These are phyloP conservation scores for Sycophaga agraensis DNA, from an alignment of 1,140 invertebrate genomes.

Conservation along the genomic window DNA sequence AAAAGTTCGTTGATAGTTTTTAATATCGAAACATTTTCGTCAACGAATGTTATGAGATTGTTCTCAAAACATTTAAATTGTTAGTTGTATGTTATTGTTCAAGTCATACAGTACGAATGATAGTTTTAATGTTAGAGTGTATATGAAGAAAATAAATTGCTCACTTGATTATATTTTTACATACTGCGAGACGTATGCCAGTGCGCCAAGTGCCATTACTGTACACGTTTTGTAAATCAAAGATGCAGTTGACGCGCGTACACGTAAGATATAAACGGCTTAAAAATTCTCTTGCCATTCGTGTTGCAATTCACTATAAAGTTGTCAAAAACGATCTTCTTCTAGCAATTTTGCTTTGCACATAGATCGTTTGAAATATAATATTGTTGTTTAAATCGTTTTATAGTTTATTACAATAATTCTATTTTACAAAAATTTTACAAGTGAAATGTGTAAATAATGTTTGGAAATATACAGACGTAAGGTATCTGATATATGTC, in stretches of 20 bases:
- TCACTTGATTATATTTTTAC: slow-evolving; percentile 21
- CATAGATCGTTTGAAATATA: slow-evolving; percentile 35
- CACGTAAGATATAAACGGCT: slow-evolving; percentile 33
- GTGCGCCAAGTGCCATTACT: slow-evolving; percentile 53
- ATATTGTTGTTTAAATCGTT: slow-evolving; percentile 54
- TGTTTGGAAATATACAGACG: slow-evolving; percentile 44
- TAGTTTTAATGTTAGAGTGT: slow-evolving; percentile 21
- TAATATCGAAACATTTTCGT: slow-evolving; percentile 11
- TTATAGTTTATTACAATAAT: slow-evolving; percentile 55
- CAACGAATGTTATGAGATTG: neutral
- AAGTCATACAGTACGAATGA: slow-evolving; percentile 26
- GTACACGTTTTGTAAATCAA: slow-evolving; percentile 35
- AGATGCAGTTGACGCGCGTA: slow-evolving; percentile 22
- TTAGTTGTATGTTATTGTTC: slow-evolving; percentile 22
- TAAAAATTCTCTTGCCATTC: slow-evolving; percentile 44
- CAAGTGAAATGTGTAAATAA: slow-evolving; percentile 46
- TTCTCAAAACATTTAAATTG: slow-evolving; percentile 9
- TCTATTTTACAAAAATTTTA: slow-evolving; percentile 46
- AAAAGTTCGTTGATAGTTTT: slow-evolving; percentile 23
- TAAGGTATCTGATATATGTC: slow-evolving; percentile 39
- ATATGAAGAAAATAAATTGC: slow-evolving; percentile 24
- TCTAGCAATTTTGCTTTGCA: slow-evolving; percentile 25
- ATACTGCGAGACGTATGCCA: slow-evolving; percentile 42
- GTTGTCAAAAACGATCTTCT: slow-evolving; percentile 21
- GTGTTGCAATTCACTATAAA: slow-evolving; percentile 32